Evolutionary conservation across 2,888 invertebrate species (phyloP), one percentile per base, ranked within the genome.

Genomic region (Microctonus hyperodae): DNA sequence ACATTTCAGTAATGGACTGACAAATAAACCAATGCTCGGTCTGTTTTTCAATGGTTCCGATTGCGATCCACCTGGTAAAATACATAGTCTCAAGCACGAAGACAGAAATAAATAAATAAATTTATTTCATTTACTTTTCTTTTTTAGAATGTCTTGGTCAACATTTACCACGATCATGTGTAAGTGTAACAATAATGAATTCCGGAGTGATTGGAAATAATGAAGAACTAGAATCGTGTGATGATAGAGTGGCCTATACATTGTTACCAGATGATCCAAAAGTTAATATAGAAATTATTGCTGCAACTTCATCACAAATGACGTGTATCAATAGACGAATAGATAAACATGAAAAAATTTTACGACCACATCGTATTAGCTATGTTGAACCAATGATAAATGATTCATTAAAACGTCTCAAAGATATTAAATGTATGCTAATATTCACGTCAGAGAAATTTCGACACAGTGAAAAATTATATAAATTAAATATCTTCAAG

Each of bases 211-310:
- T 79, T 37, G 48, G 74, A 1, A 68, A 81, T 55, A 63, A 73
- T 13, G 53, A 25, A 25, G 77, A 77, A 67, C 63, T 72, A 2
- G 75, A 75, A 20, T 55, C 59, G 0, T 48, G 66, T 13, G 10
- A 44, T 28, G 59, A 67, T 3, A 63, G 66, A 10, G 58, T 67
- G 3, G 70, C 73, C 4, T 76, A 76, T 31, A 62, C 75, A 33
- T 78, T 79, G 68, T 67, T 83, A 9, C 82, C 83, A 1, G 67
- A 76, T 33, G 73, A 80, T 57, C 71, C 77, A 3, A 67, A 72
- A 11, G 73, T 80, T 9, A 68, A 67, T 13, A 72, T 78, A 1
- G 74, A 74, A 35, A 33, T 53, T 6, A 55, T 67, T 33, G 35
- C 40, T 6, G 40, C 58, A 7, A 58, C 35, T n/a, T 9, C 23